phyloP scores from a whole-genome alignment of 1,140 invertebrate genomes.

The Bacillus rossius region DNA sequence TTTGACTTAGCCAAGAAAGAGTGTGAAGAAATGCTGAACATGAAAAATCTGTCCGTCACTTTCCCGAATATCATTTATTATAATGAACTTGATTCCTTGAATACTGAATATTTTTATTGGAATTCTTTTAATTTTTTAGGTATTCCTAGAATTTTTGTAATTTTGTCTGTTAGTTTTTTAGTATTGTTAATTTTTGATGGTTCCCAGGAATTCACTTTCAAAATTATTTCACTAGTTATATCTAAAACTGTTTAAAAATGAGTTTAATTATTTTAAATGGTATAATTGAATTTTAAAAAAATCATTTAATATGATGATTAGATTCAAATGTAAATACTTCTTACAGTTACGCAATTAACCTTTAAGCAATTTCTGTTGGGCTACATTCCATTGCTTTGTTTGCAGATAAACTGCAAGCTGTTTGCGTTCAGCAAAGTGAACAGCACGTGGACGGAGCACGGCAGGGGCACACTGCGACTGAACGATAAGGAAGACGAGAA shows the following conservation, averaged over 20 bases:
- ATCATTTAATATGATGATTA: no score
- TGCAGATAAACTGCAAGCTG: slow-evolving; percentile 81
- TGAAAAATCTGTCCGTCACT: no score
- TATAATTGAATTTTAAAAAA: not conserved
- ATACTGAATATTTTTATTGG: no score
- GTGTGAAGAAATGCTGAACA: no score
- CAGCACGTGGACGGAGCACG: slow-evolving; percentile 82
- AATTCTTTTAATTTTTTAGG: no score
- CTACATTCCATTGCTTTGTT: no score
- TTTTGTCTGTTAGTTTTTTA: not conserved
- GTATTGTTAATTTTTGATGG: not conserved
- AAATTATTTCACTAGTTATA: not conserved
- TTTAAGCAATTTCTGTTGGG: no score
- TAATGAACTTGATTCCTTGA: no score
- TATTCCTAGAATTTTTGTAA: not conserved
- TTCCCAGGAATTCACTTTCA: not conserved
- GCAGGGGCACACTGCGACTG: slow-evolving; percentile 77
- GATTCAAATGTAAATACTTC: no score
- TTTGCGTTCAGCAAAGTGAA: slow-evolving; percentile 76
- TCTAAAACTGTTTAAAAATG: not conserved
- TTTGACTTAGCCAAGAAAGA: no score
- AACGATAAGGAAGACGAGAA: slow-evolving; percentile 62
- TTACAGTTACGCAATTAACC: no score
- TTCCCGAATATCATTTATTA: no score
- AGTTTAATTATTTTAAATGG: not conserved